Conservation (phyloP, 23 tunicate species). For the Oikopleura albicans region DNA sequence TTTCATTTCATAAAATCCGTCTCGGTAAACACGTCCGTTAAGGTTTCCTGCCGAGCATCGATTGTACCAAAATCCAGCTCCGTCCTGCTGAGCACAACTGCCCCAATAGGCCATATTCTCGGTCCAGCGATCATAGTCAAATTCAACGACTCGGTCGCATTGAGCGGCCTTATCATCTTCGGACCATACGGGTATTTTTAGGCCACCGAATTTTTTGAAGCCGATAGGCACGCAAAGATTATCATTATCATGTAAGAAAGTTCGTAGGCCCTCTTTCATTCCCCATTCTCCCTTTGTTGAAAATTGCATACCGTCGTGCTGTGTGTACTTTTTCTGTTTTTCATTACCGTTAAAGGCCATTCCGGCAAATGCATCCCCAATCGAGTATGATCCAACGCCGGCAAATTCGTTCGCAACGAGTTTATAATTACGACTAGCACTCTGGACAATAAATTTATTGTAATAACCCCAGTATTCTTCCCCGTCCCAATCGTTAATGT, state of each 20-base stretch:
- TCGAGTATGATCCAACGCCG: slow-evolving; percentile 14
- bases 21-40: slow-evolving; percentile 8
- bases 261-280: neutral
- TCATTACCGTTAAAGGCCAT: neutral
- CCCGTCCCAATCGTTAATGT: neutral
- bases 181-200: neutral
- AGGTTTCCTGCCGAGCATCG: slow-evolving; percentile 9
- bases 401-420: neutral
- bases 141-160: neutral
- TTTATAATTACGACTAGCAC: neutral
- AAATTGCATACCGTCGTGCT: neutral
- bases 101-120: neutral
- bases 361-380: slow-evolving; percentile 5
- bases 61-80: slow-evolving; percentile 16
- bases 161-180: slow-evolving; percentile 1
- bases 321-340: neutral
- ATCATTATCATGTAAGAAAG: neutral
- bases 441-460: neutral
- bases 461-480: neutral
- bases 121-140: neutral
- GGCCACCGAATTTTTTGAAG: neutral
- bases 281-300: neutral
- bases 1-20: neutral
- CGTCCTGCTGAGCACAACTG: neutral
- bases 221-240: neutral